These are phyloP conservation scores for Alouatta palliata DNA, from an alignment of 2,113 vertebrate species.

Conservation along the genomic window DNA sequence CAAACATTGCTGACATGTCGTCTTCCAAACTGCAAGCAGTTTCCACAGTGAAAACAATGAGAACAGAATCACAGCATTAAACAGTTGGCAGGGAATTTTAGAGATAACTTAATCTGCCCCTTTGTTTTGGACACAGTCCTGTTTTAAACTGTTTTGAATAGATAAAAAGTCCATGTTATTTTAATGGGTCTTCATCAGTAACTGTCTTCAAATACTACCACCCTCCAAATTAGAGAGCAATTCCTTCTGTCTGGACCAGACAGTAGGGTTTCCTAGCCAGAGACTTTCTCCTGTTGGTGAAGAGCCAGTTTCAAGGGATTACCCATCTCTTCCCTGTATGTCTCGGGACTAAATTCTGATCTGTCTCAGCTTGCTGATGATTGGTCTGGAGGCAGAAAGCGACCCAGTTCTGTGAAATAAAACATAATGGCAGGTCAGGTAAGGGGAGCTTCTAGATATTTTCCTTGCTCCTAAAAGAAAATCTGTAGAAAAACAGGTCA, in stretches of 20 bases:
- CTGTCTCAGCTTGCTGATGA: not conserved
- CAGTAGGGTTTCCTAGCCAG: not conserved
- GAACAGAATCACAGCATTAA: not conserved
- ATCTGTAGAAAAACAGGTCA: not conserved
- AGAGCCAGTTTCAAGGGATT: not conserved
- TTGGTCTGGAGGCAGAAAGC: not conserved
- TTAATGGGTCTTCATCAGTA: not conserved
- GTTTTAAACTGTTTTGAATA: slow-evolving; percentile 28
- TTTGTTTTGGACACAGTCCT: slow-evolving; percentile 57
- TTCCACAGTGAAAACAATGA: slow-evolving; percentile 43
- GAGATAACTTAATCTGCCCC: slow-evolving; percentile 50
- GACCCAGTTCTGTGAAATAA: not conserved
- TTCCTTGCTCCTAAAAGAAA: not conserved
- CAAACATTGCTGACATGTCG: slow-evolving; percentile 44
- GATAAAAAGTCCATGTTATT: not conserved
- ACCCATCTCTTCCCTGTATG: not conserved
- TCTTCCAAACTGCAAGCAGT: not conserved
- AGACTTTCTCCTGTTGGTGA: not conserved
- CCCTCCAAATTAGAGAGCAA: not conserved
- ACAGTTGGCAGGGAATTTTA: not conserved
- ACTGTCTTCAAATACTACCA: not conserved
- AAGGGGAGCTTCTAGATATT: not conserved
- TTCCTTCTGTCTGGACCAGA: not conserved
- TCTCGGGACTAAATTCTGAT: not conserved
- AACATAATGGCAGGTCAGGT: not conserved